Conservation (phyloP, 2,888 invertebrate species). For the Dicyrtoma fusca region DNA sequence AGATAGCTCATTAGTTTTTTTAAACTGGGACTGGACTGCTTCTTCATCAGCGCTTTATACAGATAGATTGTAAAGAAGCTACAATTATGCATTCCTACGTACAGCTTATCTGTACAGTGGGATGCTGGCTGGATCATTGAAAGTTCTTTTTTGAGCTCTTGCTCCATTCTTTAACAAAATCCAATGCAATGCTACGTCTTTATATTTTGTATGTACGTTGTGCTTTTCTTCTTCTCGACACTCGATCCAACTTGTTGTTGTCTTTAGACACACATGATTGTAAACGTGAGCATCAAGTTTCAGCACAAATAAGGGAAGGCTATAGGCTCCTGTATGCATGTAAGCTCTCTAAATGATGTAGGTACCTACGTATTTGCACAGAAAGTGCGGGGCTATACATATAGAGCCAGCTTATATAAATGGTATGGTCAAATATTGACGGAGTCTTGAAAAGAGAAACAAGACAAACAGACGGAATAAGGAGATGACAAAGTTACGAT, state of each 20-base stretch:
- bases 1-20: no score
- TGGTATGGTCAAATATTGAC: slow-evolving; percentile 34
- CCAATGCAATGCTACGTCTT: not conserved
- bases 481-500: slow-evolving; percentile 20
- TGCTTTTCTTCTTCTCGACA: no score
- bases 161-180: not conserved
- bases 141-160: not conserved
- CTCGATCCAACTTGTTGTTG: slow-evolving; percentile 12
- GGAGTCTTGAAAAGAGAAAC: slow-evolving; percentile 1
- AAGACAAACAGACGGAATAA: not conserved
- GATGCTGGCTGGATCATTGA: not conserved
- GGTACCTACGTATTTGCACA: no score
- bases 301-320: not conserved
- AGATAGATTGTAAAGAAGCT: no score
- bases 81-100: no score
- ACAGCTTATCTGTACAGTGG: not conserved
- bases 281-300: slow-evolving; percentile 2
- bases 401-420: not conserved
- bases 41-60: no score
- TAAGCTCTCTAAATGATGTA: not conserved
- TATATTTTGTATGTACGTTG: no score
- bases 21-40: no score
- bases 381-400: not conserved
- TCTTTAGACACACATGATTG: slow-evolving; percentile 1
- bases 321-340: not conserved